Evolutionary conservation across 1,140 invertebrate species (phyloP).

Genomic region (Heterodera schachtii): DNA sequence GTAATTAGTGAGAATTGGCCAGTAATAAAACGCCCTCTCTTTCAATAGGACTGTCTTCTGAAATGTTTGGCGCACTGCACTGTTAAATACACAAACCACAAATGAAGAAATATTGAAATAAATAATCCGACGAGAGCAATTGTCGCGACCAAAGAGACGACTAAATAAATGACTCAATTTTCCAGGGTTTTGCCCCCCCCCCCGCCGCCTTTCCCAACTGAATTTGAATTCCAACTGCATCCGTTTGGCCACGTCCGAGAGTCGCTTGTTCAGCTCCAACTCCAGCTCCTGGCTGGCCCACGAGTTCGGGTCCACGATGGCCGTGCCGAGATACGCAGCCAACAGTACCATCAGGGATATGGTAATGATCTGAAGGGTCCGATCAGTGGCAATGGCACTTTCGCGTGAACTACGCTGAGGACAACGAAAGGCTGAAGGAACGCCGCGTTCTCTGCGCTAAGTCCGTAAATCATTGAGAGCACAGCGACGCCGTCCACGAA

Average conservation of each 20-base stretch:
- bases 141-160: constrained; percentile 44
- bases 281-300: constrained; percentile 48
- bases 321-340: constrained; percentile 38
- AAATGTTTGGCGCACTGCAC: constrained; percentile 54
- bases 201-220: constrained; percentile 9
- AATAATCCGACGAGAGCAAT: constrained; percentile 41
- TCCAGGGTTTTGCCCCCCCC: background rate
- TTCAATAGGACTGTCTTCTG: background rate
- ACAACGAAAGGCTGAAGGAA: constrained; percentile 51
- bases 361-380: constrained; percentile 42
- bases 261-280: constrained; percentile 48
- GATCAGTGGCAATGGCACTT: background rate
- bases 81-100: constrained; percentile 47
- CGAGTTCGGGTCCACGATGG: constrained; percentile 40
- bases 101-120: constrained; percentile 43
- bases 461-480: constrained; percentile 34
- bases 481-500: constrained; percentile 45
- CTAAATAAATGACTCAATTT: constrained; percentile 32
- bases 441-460: constrained; percentile 29
- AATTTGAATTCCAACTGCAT: constrained; percentile 43
- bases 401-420: constrained; percentile 33
- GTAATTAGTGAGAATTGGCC: no score
- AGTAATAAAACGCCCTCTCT: no score
- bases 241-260: constrained; percentile 40
- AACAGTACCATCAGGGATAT: constrained; percentile 46